A percentile compares a stretch with the other conserved stretches of the same genome.
Conservation (phyloP, 2,797 vertebrate genomes). For the Smutsia gigantea region DNA sequence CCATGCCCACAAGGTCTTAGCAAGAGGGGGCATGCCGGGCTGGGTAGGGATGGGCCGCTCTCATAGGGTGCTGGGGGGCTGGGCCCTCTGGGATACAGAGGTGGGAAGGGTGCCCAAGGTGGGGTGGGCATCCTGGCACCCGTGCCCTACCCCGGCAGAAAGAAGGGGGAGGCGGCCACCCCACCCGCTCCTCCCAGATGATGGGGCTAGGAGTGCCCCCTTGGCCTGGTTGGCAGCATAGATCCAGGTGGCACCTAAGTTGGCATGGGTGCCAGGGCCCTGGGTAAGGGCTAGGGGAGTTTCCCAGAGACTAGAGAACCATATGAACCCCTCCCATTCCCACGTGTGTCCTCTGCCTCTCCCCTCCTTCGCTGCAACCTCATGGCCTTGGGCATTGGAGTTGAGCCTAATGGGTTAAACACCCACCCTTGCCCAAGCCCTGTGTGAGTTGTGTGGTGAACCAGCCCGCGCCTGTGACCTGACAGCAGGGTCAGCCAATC, state of each 20-base stretch:
- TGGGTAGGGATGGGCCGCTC: constrained; percentile 74
- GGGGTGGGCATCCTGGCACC: constrained; percentile 54
- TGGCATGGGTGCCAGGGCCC: constrained; percentile 53
- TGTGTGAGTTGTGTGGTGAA: constrained; percentile 33
- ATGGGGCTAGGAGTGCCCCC: constrained; percentile 66
- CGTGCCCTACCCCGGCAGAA: constrained; percentile 2
- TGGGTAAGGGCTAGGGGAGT: constrained; percentile 54
- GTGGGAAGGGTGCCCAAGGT: constrained; percentile 61
- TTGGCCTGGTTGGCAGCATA: constrained; percentile 74
- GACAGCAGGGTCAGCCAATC: constrained; percentile 76
- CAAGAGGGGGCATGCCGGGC: constrained; percentile 82
- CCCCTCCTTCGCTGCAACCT: not conserved
- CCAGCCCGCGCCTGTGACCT: constrained; percentile 70
- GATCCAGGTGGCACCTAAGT: constrained; percentile 66
- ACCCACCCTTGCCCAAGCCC: constrained; percentile 67
- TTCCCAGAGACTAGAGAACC: constrained; percentile 57
- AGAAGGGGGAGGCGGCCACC: constrained; percentile 39
- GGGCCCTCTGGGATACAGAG: constrained; percentile 65
- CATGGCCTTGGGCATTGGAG: constrained; percentile 39
- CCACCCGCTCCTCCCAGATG: constrained; percentile 25
- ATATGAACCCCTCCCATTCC: constrained; percentile 5
- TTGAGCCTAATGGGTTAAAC: constrained; percentile 70
- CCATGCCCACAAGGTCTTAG: constrained; percentile 82
- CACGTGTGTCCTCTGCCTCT: not conserved
- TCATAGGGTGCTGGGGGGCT: constrained; percentile 63